Percentiles rank a stretch among this genome's conserved stretches.
These are phyloP conservation scores for Parapristionchus giblindavisi DNA, from an alignment of 2,888 invertebrate species.

Conservation along the genomic window DNA sequence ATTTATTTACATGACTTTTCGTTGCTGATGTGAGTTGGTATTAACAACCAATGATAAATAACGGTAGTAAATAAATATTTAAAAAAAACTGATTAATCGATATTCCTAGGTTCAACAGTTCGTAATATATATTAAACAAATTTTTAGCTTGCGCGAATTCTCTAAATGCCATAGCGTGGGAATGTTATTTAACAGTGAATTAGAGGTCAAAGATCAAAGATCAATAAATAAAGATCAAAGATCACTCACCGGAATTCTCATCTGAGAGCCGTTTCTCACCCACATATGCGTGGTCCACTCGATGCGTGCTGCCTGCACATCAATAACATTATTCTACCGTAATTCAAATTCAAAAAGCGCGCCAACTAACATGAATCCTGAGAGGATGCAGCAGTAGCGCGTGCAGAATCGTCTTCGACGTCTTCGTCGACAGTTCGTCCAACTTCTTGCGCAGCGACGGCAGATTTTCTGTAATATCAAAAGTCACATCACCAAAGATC, in stretches of 20 bases:
- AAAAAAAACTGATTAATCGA: too few relatives aligned
- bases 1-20: too few relatives aligned
- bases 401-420: slow-evolving; percentile 43
- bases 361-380: slow-evolving; percentile 50
- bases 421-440: slow-evolving; percentile 39
- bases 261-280: slow-evolving; percentile 58
- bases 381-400: slow-evolving; percentile 56
- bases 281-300: slow-evolving; percentile 62
- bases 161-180: too few relatives aligned
- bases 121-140: too few relatives aligned
- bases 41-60: too few relatives aligned
- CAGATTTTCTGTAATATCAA: not conserved
- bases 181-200: too few relatives aligned
- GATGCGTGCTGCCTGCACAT: slow-evolving; percentile 50
- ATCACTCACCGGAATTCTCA: slow-evolving; percentile 42
- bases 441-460: slow-evolving; percentile 16
- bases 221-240: too few relatives aligned
- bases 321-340: not conserved
- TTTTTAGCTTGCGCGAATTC: too few relatives aligned
- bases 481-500: not conserved
- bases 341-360: not conserved
- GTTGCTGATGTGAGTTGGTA: too few relatives aligned
- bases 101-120: too few relatives aligned
- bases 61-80: too few relatives aligned
- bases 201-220: too few relatives aligned